Base-by-base conservation (phyloP, 92 coral and sea anemone species). In the Umimayanthus chanpuru region DNA sequence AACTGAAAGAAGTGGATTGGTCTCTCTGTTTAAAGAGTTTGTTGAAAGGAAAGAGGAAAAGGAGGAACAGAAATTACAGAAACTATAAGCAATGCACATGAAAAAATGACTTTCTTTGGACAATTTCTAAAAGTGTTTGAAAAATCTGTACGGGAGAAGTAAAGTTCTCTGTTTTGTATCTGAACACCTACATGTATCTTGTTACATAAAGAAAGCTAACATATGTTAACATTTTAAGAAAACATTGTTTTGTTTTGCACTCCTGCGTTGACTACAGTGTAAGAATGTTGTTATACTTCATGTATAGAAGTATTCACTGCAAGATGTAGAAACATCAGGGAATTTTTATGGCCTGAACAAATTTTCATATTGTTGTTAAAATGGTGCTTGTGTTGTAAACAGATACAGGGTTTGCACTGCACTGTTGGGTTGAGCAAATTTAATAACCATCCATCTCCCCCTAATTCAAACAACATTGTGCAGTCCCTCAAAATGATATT, bases 21-120 rank as follows among this genome's bases (percentile, higher is more conserved):
- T 85, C 26, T 86, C 83, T 77, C 85, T 86, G 38, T 77, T 86
- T 77, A 86, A 86, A 86, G 89, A 77, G 84, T 38, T 53, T 86
- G 84, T 77, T 77, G 89, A 86, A 11, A 86, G 76, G 55, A 86
- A 86, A 64, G 85, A 86, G 55, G 89, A 76, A 86, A 77, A 86
- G 76, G 89, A 86, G 76, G 89, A 77, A 58, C 18, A 77, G 53
- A 86, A 86, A 86, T 43, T 86, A 49, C 56, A 76, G 74, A 86
- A 86, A 78, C 77, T 86, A 9, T 68, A 86, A 86, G 89, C 72
- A 76, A 86, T 86, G 84, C 77, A 77, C 23, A 58, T 77, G 76
- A 86, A 56, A 86, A 86, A 86, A 86, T 77, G 84, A 28, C 84
- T 86, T 75, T 86, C 74, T 77, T 77, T 73, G 73, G 88, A 18